A percentile compares a stretch with the other conserved stretches of the same genome.
These are phyloP conservation scores for Brachypterus glaber DNA, from an alignment of 2,888 invertebrate genomes.

Conservation along the genomic window DNA sequence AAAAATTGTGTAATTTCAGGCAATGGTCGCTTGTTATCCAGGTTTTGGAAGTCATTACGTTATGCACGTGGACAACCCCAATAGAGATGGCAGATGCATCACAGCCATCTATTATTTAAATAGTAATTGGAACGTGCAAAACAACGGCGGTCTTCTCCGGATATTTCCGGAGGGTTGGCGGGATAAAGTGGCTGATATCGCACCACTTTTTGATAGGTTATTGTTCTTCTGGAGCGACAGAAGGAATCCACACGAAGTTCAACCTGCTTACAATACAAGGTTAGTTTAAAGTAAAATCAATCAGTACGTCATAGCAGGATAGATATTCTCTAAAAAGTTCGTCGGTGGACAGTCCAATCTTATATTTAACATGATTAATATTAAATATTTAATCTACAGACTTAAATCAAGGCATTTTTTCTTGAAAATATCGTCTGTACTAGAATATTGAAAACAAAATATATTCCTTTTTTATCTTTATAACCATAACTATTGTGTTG, in stretches of 20 bases:
- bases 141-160: conserved; percentile 78
- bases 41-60: conserved; percentile 91
- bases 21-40: conserved; percentile 98
- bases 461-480: too few species aligned
- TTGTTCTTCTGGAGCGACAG: conserved; percentile 97
- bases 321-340: too few species aligned
- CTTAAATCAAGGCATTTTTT: too few species aligned
- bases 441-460: too few species aligned
- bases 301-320: too few species aligned
- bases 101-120: conserved; percentile 98
- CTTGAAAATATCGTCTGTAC: too few species aligned
- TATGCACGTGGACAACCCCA: conserved; percentile 96
- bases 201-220: conserved; percentile 85
- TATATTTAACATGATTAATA: too few species aligned
- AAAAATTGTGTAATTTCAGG: conserved; percentile 50
- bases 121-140: conserved; percentile 80
- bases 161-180: conserved; percentile 81
- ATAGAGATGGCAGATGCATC: conserved; percentile 90
- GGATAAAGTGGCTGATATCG: conserved; percentile 79
- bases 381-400: too few species aligned
- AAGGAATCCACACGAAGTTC: conserved; percentile 94
- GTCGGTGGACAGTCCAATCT: too few species aligned
- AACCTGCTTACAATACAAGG: conserved; percentile 80
- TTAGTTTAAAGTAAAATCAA: too few species aligned
- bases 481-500: too few species aligned